These are phyloP conservation scores for Drosophila villosipedis DNA, from an alignment of 2,888 invertebrate species.

Conservation along the genomic window DNA sequence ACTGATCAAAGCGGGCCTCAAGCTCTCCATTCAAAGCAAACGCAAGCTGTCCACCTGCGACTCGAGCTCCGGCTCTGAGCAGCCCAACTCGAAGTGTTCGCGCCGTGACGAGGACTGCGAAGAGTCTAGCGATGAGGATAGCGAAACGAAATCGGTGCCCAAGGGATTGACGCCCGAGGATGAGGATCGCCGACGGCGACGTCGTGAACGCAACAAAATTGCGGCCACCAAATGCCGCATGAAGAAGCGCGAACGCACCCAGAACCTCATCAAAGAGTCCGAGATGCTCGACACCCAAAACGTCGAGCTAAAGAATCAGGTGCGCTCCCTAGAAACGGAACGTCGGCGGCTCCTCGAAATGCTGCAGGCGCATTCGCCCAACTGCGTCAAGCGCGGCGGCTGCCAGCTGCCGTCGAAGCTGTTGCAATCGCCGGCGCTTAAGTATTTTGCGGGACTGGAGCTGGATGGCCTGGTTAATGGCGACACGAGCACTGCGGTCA, in stretches of 20 bases:
- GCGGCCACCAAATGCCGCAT: constrained; percentile 97
- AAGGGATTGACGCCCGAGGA: constrained; percentile 93
- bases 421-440: constrained; percentile 83
- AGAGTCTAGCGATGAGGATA: constrained; percentile 87
- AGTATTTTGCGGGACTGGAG: constrained; percentile 83
- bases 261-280: constrained; percentile 93
- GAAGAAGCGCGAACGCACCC: constrained; percentile 96
- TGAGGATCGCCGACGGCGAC: constrained; percentile 93
- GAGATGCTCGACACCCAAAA: constrained; percentile 94
- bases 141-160: constrained; percentile 85
- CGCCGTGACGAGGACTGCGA: constrained; percentile 84
- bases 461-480: constrained; percentile 63
- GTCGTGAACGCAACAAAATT: constrained; percentile 96
- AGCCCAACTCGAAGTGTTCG: constrained; percentile 85
- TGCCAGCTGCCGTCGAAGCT: constrained; percentile 82
- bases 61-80: constrained; percentile 86
- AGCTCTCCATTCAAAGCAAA: constrained; percentile 95
- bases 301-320: constrained; percentile 92
- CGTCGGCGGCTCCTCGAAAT: constrained; percentile 92
- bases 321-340: constrained; percentile 92
- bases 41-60: constrained; percentile 91
- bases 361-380: constrained; percentile 90
- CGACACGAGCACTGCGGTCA: constrained; percentile 36
- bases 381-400: constrained; percentile 87
- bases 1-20: constrained; percentile 95